Evolutionary conservation across 2,888 invertebrate genomes (phyloP), one percentile per base, ranked within the genome.

Genomic region (Drosophila infuscata): DNA sequence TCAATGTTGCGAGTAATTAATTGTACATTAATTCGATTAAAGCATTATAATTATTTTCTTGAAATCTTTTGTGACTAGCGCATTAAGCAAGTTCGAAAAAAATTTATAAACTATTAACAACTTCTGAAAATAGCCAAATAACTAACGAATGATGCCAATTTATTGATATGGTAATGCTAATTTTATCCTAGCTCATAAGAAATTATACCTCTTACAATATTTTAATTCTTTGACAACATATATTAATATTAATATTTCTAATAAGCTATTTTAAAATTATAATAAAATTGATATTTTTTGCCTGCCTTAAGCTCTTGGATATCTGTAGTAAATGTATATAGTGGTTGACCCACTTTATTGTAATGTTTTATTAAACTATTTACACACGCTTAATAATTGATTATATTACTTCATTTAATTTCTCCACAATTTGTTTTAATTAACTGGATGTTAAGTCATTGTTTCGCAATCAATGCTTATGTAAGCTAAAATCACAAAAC

Each of bases 391-490:
- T 30, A 51, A 29, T n/a, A n/a, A 51, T 30, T 30, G n/a, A n/a
- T 51, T 29, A 29, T 29, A 7, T 25, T 3, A 29, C 15, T 48
- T 7, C 3, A 48, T 48, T 30, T 3, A 51, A 30, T 30, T 51
- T 30, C n/a, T 6, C 3, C 8, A 33, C 8, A 25, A 60, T 60
- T 57, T 54, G 25, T 54, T 35, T 53, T 38, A 69, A 73, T 65
- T 62, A 72, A 15, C 20, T 11, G 20, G 25, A 20, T 29, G 17
- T 46, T 20, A 33, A 20, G 30, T 29, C 49, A 29, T 38, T 35
- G 17, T 54, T 46, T 53, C 20, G 57, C 49, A 49, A 71, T 51
- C 9, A 48, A 61, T 51, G 20, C 20, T 35, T 51, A 12, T 51
- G 29, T 36, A 12, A 48, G 30, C 41, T 46, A 32, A 46, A 33